Evolutionary conservation across 23 tunicate genomes (phyloP), one percentile per base, ranked within the genome.

Genomic region (Botrylloides violaceus): DNA sequence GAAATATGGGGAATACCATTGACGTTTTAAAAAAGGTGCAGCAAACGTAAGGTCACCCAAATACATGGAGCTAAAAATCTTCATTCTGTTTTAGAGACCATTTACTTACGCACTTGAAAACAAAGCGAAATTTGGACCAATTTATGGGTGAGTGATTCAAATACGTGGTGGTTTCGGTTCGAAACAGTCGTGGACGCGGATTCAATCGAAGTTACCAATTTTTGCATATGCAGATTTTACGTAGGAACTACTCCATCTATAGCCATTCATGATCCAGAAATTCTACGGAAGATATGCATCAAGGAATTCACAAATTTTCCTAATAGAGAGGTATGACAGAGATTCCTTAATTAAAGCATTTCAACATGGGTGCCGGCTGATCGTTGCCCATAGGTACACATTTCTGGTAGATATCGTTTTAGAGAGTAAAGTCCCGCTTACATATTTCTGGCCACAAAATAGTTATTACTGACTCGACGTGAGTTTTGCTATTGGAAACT

Each of bases 101-200:
- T 43, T 43, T 15, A 43, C 53, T 43, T 43, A 43, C 53, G 9
- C 53, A 7, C 53, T 43, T 7, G 53, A 43, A 15, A 43, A 43
- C 53, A 43, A 43, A 15, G 15, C 9, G 15, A 43, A 43, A 15
- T 43, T 43, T 15, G 53, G 53, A 43, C 53, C 53, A 15, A 43
- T 43, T 43, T 43, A 43, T 15, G 53, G 53, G 53, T 43, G 53
- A 43, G 53, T n/a, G n/a, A n/a, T n/a, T 43, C 53, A 43, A 43
- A 43, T 43, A n/a, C n/a, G n/a, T n/a, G n/a, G n/a, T n/a, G n/a
- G n/a, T n/a, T n/a, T n/a, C n/a, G n/a, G n/a, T n/a, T n/a, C n/a
- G n/a, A n/a, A n/a, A n/a, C n/a, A n/a, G n/a, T n/a, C n/a, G n/a
- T n/a, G n/a, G n/a, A n/a, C n/a, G n/a, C n/a, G n/a, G n/a, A n/a